phyloP scores from a whole-genome alignment of 2,797 vertebrate species.

The Phrynocephalus guinanensis region DNA sequence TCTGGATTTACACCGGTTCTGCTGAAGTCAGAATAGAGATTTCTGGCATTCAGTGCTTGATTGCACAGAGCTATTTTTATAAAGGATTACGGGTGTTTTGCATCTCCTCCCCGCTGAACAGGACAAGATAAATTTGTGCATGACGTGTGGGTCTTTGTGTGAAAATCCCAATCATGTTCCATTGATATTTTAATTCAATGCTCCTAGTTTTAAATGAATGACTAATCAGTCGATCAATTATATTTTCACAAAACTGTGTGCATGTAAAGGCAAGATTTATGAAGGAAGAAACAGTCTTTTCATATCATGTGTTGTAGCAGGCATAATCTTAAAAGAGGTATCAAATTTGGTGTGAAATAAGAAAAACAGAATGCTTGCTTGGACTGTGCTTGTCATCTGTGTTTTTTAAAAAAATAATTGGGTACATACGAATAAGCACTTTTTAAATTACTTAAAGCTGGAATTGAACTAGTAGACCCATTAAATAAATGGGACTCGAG shows the following conservation, averaged over 20 bases:
- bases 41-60: conserved; percentile 57
- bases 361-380: neutral
- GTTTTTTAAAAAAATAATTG: too few relatives aligned
- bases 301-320: too few relatives aligned
- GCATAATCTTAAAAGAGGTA: neutral
- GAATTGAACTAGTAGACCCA: too few relatives aligned
- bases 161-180: too few relatives aligned
- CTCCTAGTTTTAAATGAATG: neutral
- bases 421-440: too few relatives aligned
- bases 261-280: neutral
- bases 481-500: too few relatives aligned
- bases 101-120: neutral
- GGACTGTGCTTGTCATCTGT: neutral
- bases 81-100: neutral
- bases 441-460: too few relatives aligned
- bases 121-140: neutral
- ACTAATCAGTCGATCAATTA: neutral
- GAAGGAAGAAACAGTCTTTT: neutral
- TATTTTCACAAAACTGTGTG: neutral
- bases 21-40: conserved; percentile 61
- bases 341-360: neutral
- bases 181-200: neutral
- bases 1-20: conserved; percentile 61
- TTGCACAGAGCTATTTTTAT: conserved; percentile 43
- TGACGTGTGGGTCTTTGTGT: too few relatives aligned